phyloP scores from a whole-genome alignment of 2,888 invertebrate genomes.

The Calliopum simillimum region DNA sequence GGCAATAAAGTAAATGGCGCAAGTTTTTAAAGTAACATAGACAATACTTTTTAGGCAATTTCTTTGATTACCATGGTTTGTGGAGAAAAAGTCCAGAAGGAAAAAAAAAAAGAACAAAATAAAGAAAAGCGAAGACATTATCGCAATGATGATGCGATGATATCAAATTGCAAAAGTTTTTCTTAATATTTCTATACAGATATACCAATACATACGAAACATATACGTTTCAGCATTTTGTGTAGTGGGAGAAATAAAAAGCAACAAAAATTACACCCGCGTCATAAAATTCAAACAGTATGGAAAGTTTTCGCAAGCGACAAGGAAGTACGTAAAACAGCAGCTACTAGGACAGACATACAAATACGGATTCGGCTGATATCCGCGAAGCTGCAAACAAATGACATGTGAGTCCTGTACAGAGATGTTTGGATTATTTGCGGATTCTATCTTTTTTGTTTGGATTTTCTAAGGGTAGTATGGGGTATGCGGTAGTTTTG shows the following conservation, averaged over 20 bases:
- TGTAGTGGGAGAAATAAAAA: not conserved
- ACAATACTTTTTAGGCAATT: slow-evolving; percentile 13
- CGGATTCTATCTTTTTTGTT: not conserved
- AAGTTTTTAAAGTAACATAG: slow-evolving; percentile 25
- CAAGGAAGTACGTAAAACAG: slow-evolving; percentile 15
- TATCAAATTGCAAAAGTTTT: slow-evolving; percentile 60
- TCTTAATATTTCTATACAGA: slow-evolving; percentile 37
- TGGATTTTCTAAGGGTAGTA: too few species aligned
- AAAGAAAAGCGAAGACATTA: slow-evolving; percentile 53
- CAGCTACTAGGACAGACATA: not conserved
- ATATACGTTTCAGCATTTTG: not conserved
- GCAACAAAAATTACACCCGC: slow-evolving; percentile 36
- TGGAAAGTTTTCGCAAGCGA: too few species aligned
- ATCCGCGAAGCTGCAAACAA: too few species aligned
- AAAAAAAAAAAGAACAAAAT: slow-evolving; percentile 20
- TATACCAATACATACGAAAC: not conserved
- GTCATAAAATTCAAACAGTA: slow-evolving; percentile 34
- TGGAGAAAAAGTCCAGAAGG: not conserved
- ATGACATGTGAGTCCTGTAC: too few species aligned
- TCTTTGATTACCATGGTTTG: not conserved
- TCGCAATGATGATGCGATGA: slow-evolving; percentile 62
- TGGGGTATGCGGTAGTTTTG: not conserved
- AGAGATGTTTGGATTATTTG: too few species aligned
- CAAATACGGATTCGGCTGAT: too few species aligned
- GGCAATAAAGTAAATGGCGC: slow-evolving; percentile 15